A percentile compares a stretch with the other conserved stretches of the same genome.
Evolutionary conservation across 2,113 vertebrate genomes (phyloP).

Genomic region (Pollimyrus isidori): DNA sequence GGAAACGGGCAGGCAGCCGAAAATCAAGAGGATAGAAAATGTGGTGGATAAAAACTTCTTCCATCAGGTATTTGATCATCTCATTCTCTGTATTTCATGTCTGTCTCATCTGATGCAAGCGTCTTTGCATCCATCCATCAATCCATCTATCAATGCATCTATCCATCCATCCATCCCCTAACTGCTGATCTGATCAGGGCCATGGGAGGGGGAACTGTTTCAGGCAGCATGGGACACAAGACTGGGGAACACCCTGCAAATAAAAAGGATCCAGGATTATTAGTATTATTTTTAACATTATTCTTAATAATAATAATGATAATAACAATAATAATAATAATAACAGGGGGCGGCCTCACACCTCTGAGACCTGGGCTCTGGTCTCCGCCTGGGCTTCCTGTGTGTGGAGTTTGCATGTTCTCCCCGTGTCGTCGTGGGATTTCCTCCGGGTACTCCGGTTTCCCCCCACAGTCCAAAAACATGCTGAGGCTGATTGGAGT

Average conservation of each 20-base stretch:
- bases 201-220: background rate
- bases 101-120: background rate
- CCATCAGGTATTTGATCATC: slow-evolving; percentile 70
- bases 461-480: no score
- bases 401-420: no score
- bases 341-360: no score
- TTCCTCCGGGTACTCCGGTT: no score
- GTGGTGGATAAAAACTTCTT: slow-evolving; percentile 87
- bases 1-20: slow-evolving; percentile 43
- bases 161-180: background rate
- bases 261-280: background rate
- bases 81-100: background rate
- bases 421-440: no score
- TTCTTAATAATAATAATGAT: background rate
- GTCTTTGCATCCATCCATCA: background rate
- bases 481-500: no score
- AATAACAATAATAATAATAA: no score
- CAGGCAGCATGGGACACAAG: background rate
- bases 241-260: background rate
- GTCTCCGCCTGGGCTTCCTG: no score
- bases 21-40: slow-evolving; percentile 78
- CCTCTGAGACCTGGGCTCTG: no score
- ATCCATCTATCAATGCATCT: background rate
- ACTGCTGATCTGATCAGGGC: background rate
- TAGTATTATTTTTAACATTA: background rate